Evolutionary conservation across 2,888 invertebrate genomes (phyloP), one percentile per base, ranked within the genome.

Genomic region (Oscheius sp.): DNA sequence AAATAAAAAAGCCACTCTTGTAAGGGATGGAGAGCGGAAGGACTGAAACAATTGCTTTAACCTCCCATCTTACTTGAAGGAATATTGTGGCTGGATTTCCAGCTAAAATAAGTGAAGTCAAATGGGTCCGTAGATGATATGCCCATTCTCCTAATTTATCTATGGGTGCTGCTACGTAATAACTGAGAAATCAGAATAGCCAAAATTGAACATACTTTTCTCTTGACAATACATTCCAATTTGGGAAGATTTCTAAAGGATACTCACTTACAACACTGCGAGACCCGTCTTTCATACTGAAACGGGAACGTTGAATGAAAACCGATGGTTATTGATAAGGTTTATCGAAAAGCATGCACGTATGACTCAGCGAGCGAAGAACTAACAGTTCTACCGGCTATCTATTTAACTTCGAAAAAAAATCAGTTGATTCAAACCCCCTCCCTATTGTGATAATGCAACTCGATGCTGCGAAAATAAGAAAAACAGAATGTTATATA

Each of bases 61-160:
- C 14, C 14, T 36, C 2, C 22, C 22, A 24, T 2, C 20, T 5
- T 22, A 71, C 73, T 71, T 75, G 75, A 1, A 75, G 49, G 56
- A 73, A 75, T 24, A 57, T 49, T 24, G 68, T 75, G 8, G 75
- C 75, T 12, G 75, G 71, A 57, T 75, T 73, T 26, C 75, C 75
- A 8, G 75, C 73, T 22, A 75, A 64, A 56, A 75, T 75, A 33
- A 75, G 67, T 24, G 73, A 49, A 12, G 75, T 75, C 24, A 75
- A 45, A 57, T 75, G 75, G 44, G 71, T 65, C 26, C 75, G 63
- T 1, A 71, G 33, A 51, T 73, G 71, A 51, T 69, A 75, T 47
- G 73, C 67, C 47, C 54, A 67, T 14, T 63, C 66, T 28, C 73
- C 70, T 17, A 67, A 20, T 36, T 50, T 45, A 26, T 75, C 75